A percentile compares a stretch with the other conserved stretches of the same genome.
Conservation (phyloP, 2,888 invertebrate species). For the Lysandra bellargus region DNA sequence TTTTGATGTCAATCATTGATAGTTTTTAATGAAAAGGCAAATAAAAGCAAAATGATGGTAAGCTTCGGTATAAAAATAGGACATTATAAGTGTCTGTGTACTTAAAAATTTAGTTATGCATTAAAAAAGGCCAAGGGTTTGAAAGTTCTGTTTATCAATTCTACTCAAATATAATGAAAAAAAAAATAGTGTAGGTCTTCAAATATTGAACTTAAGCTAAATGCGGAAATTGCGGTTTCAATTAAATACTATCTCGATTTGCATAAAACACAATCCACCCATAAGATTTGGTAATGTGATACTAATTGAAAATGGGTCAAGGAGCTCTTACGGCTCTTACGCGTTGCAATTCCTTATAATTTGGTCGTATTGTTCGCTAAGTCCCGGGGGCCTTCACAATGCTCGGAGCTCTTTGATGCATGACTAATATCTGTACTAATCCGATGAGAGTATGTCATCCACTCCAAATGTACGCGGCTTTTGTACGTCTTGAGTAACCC, state of each 20-base stretch:
- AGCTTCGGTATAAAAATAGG: background rate
- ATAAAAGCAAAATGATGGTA: background rate
- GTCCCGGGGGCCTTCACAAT: constrained; percentile 63
- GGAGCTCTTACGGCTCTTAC: constrained; percentile 63
- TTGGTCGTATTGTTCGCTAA: constrained; percentile 69
- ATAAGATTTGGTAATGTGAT: constrained; percentile 51
- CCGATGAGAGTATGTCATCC: constrained; percentile 72
- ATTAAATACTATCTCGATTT: background rate
- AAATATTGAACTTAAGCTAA: too few relatives aligned
- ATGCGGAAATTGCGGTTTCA: background rate
- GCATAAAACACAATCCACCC: background rate
- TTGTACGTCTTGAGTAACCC: constrained; percentile 59
- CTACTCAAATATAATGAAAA: too few relatives aligned
- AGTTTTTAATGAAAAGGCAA: constrained; percentile 19
- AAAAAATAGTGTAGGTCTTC: too few relatives aligned
- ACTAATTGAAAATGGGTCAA: constrained; percentile 68
- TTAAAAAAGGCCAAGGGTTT: too few relatives aligned
- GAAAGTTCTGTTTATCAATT: too few relatives aligned
- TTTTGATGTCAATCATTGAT: constrained; percentile 15
- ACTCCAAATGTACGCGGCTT: constrained; percentile 67
- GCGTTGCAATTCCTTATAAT: constrained; percentile 69
- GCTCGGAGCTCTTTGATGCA: constrained; percentile 72
- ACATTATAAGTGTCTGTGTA: background rate
- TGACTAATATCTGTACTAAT: constrained; percentile 74
- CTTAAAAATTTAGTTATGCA: too few relatives aligned